Percentiles rank a stretch among this genome's conserved stretches.
Conservation (phyloP, 2,113 vertebrate genomes). For the Prietella phreatophila region DNA sequence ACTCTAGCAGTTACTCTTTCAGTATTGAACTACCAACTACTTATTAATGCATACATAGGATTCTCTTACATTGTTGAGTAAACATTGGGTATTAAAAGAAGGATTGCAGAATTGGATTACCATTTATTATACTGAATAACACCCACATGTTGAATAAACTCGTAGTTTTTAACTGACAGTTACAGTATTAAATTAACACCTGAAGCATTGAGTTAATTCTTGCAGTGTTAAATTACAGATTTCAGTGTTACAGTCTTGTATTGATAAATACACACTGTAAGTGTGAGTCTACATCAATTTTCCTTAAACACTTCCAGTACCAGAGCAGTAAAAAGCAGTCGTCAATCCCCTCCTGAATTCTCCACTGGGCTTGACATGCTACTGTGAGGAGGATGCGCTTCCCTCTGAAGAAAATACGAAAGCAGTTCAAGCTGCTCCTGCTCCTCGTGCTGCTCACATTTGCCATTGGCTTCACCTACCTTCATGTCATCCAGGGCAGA, state of each 20-base stretch:
- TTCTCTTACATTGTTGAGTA: not conserved
- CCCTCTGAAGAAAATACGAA: constrained; percentile 96
- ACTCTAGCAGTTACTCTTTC: not conserved
- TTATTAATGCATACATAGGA: not conserved
- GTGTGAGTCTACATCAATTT: not conserved
- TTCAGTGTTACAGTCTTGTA: not conserved
- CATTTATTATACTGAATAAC: not conserved
- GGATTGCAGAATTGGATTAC: not conserved
- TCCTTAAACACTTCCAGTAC: not conserved
- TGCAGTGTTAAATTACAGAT: constrained; percentile 3
- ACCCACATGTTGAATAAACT: not conserved
- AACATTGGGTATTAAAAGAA: not conserved
- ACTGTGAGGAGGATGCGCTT: constrained; percentile 84
- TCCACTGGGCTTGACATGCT: constrained; percentile 43
- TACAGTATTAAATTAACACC: not conserved
- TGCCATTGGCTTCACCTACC: constrained; percentile 93
- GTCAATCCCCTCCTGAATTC: constrained; percentile 39
- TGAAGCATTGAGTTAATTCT: not conserved
- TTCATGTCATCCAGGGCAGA: constrained; percentile 93
- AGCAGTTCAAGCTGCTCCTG: constrained; percentile 94
- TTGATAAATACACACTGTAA: not conserved
- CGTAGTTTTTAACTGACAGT: not conserved
- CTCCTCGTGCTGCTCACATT: constrained; percentile 89
- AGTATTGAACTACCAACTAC: not conserved
- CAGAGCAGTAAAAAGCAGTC: constrained; percentile 17